Evolutionary conservation across 2,888 invertebrate genomes (phyloP), one percentile per base, ranked within the genome.

Genomic region (Synanthedon andrenaeformis): DNA sequence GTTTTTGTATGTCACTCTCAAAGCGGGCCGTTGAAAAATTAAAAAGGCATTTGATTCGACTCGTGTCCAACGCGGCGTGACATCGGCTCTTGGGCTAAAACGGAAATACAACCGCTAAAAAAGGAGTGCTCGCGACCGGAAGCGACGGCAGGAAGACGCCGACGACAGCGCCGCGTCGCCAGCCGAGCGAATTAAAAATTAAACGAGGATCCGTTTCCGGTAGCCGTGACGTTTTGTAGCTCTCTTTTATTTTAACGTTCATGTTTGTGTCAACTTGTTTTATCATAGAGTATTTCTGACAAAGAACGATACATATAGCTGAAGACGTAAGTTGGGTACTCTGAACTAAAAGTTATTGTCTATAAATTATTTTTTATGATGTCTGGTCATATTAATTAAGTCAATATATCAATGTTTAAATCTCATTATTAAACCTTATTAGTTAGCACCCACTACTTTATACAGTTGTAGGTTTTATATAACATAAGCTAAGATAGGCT

Each of bases 201-300:
- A 83, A 85, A 82, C 73, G 74, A 77, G 81, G 70, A 79, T 83
- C 83, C 82, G 84, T 74, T 85, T 84, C 85, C 85, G 82, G 81
- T 63, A 69, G 71, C 71, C 73, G 72, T 77, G 77, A 74, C 70
- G 74, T 63, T 73, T 69, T 67, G 62, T 61, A 52, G 49, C 49
- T 49, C 49, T 5, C 45, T 45, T 35, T 45, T 45, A 45, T 45
- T 45, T 45, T 45, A 3, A 45, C 35, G 35, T 35, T 10, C 35
- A 35, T 35, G 35, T 35, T 35, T 35, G 35, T 35, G 8, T 35
- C 35, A 10, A 35, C 10, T 35, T 35, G 35, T 35, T 35, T 35
- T 35, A 35, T 35, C 10, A 35, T 35, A 35, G 10, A 2, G 8
- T 23, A 23, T 23, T 23, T 0, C 35, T 35, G 8, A 35, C 35